Evolutionary conservation across 1,140 invertebrate genomes (phyloP).

Genomic region (Oryzaephilus surinamensis): DNA sequence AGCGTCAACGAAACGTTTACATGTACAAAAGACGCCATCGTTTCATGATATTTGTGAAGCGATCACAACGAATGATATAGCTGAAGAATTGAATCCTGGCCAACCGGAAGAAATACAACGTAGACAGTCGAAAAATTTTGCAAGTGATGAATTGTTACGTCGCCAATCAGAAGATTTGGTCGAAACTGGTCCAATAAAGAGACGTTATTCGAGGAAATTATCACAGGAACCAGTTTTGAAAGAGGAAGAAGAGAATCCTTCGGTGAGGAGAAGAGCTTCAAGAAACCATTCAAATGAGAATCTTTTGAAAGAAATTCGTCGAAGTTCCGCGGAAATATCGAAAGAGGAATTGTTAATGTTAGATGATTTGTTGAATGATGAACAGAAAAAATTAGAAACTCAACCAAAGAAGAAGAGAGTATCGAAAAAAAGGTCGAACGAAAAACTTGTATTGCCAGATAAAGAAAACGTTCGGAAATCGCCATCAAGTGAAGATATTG

Average conservation of each 20-base stretch:
- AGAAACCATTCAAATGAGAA: conserved; percentile 29
- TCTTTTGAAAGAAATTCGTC: conserved; percentile 31
- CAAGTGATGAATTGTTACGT: too few species aligned
- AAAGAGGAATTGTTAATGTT: conserved; percentile 35
- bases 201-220: too few species aligned
- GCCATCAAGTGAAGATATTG: conserved; percentile 9
- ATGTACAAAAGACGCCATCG: conserved; percentile 33
- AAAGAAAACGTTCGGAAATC: too few species aligned
- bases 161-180: too few species aligned
- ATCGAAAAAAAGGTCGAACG: conserved; percentile 22
- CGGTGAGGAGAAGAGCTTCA: too few species aligned
- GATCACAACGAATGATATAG: conserved; percentile 40
- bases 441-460: not conserved
- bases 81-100: conserved; percentile 43
- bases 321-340: conserved; percentile 42
- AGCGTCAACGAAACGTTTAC: conserved; percentile 22
- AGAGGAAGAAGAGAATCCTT: too few species aligned
- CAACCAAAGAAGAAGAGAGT: too few species aligned
- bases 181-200: too few species aligned
- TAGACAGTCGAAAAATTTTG: conserved; percentile 27
- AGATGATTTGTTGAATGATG: conserved; percentile 13
- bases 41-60: conserved; percentile 44
- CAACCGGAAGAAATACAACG: conserved; percentile 30
- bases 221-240: too few species aligned
- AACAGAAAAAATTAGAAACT: conserved; percentile 19